These are phyloP conservation scores for Drosophila biarmipes DNA, from an alignment of 1,140 invertebrate species.

Conservation along the genomic window DNA sequence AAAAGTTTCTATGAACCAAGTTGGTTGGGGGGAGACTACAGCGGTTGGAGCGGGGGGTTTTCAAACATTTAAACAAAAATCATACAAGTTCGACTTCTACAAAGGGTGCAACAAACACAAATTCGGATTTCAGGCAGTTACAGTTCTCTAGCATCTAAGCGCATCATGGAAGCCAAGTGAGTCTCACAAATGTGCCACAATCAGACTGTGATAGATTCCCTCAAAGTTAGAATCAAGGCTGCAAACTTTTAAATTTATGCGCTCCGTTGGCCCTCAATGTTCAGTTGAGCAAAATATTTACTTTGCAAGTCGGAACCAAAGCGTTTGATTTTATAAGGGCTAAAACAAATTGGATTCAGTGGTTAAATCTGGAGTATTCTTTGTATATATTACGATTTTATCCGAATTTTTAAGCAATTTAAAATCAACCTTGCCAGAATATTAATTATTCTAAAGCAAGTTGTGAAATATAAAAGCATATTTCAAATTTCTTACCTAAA, in stretches of 20 bases:
- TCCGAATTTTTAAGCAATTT: neutral
- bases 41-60: constrained; percentile 11
- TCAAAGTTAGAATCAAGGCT: constrained; percentile 35
- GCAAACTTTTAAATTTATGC: constrained; percentile 29
- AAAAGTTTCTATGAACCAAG: constrained; percentile 83
- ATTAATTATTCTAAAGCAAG: no score
- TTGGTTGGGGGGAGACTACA: constrained; percentile 28
- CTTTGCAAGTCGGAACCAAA: neutral
- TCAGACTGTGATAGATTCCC: constrained; percentile 40
- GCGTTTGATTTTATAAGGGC: neutral
- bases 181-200: constrained; percentile 19
- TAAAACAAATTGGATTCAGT: constrained; percentile 4
- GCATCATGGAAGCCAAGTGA: constrained; percentile 73
- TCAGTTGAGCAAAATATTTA: constrained; percentile 6
- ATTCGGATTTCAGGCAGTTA: constrained; percentile 8
- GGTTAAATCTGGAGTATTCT: neutral
- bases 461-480: no score
- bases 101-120: constrained; percentile 54
- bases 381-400: neutral
- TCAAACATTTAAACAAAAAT: constrained; percentile 31
- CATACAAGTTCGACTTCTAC: constrained; percentile 38
- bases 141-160: constrained; percentile 37
- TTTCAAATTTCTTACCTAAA: no score
- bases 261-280: constrained; percentile 1
- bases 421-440: no score